Evolutionary conservation across 2,888 invertebrate species (phyloP), one percentile per base, ranked within the genome.

Genomic region (Acrobasis suavella): DNA sequence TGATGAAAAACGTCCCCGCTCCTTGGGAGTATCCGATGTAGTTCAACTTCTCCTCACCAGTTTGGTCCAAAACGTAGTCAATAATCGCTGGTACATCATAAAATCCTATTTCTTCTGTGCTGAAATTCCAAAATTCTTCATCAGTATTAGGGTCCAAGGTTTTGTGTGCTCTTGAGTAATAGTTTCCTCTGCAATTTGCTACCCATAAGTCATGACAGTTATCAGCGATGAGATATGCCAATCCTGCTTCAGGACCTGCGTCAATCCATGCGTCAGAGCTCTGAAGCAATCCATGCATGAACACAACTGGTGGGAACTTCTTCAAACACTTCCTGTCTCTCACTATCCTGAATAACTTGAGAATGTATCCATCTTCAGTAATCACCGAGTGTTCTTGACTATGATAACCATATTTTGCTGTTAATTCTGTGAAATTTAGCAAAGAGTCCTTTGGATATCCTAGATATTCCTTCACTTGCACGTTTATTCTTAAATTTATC

Each of bases 11-110:
- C 3, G 86, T 83, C 0, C 95, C 94, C 0, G 94, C 94, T 9
- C 97, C 97, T 80, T 94, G 94, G 0, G 96, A 97, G 77, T 96
- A 96, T 0, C 97, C 97, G 7, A 96, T 94, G 42, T 83, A 88
- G 52, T 85, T 87, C 42, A 90, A 59, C 49, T 81, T 85, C 0
- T 72, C 65, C 1, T 68, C 65, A 1, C 71, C 70, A 0, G 89
- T 86, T 6, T 77, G 65, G 0, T 78, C 65, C 8, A 89, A 64
- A 1, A 89, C 78, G 51, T 85, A 83, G 59, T 89, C 87, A 0
- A 87, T 75, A 50, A 81, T 78, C 0, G 96, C 95, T 1, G 98
- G 97, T 1, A 97, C 73, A 79, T 98, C 98, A 71, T 93, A 94
- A 22, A 87, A 78, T 0, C 95, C 96, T 77, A 97, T 96, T 77